Base-by-base conservation (phyloP, 35 echinoderm and acorn worm species). In the Lytechinus variegatus region DNA sequence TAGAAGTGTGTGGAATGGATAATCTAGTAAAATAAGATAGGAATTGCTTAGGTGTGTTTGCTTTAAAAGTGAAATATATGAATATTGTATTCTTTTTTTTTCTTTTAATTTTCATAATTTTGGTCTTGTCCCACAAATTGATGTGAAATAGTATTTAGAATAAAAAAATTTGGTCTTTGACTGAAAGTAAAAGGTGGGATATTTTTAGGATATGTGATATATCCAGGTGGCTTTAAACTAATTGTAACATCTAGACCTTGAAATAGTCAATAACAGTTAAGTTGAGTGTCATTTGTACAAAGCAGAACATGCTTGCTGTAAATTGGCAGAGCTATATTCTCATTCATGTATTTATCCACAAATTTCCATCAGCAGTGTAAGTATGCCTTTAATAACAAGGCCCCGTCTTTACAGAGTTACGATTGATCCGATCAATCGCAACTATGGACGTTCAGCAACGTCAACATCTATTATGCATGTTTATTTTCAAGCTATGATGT, bases 291-390 rank as follows among this genome's bases (percentile, higher is more conserved):
- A 79, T 16, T 79, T 79, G 8, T 79, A 79, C 12, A 24, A 24
- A 24, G 21, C 66, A 79, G 66, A 79, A 79, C 16, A 24, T 58
- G 13, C 56, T 79, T 24, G 66, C 16, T 79, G 19, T 79, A 79
- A n/a, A 79, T 79, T 79, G 66, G 66, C n/a, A 79, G n/a, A 79
- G 66, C 66, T 24, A 79, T 79, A 79, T 79, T 79, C 66, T 79
- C n/a, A 79, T 79, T 24, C 66, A 79, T 79, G 66, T 79, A 79
- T 79, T n/a, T 79, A 79, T 24, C 66, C 66, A 24, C 66, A 79
- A 79, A 79, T 79, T 79, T 79, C 21, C 66, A n/a, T 79, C 19
- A 79, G 1, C 19, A 79, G 1, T 24, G 66, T 79, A 79, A 44
- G 66, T 79, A 24, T 79, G 66, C n/a, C 66, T 7, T 79, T 44